These are phyloP conservation scores for Cathartes aura DNA, from an alignment of 2,113 vertebrate species.

Conservation along the genomic window DNA sequence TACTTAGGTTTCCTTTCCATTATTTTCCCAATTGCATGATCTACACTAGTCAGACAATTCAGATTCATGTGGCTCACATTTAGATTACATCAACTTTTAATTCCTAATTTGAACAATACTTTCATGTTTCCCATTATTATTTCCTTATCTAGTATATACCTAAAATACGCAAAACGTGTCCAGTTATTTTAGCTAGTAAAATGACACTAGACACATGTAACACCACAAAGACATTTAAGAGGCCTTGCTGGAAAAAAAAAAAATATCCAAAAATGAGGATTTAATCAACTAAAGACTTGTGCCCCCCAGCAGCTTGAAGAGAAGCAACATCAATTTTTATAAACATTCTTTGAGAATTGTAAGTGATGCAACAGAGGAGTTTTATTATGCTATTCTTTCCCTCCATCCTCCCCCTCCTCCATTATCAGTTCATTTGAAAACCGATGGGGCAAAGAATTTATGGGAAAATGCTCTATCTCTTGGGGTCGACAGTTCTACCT, in stretches of 20 bases:
- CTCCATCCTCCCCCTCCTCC: background rate
- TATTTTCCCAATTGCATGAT: background rate
- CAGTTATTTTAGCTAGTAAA: background rate
- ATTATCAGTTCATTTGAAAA: background rate
- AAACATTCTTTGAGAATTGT: background rate
- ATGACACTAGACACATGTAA: background rate
- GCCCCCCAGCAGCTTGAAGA: background rate
- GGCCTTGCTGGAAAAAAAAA: background rate
- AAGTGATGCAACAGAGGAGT: background rate
- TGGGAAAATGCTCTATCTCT: background rate
- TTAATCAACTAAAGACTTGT: conserved; percentile 3
- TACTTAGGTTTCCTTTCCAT: background rate
- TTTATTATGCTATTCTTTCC: conserved; percentile 1
- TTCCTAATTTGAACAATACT: background rate
- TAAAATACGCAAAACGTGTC: background rate
- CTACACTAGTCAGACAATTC: background rate
- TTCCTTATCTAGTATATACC: background rate
- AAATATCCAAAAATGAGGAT: background rate
- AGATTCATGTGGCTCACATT: background rate
- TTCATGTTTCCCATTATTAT: background rate
- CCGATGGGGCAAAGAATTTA: background rate
- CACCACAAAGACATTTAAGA: background rate
- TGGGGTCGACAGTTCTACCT: background rate
- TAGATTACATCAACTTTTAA: conserved; percentile 9
- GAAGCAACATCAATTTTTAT: background rate